These are phyloP conservation scores for Copsychus sechellarum DNA, from an alignment of 2,113 vertebrate genomes.

Conservation along the genomic window DNA sequence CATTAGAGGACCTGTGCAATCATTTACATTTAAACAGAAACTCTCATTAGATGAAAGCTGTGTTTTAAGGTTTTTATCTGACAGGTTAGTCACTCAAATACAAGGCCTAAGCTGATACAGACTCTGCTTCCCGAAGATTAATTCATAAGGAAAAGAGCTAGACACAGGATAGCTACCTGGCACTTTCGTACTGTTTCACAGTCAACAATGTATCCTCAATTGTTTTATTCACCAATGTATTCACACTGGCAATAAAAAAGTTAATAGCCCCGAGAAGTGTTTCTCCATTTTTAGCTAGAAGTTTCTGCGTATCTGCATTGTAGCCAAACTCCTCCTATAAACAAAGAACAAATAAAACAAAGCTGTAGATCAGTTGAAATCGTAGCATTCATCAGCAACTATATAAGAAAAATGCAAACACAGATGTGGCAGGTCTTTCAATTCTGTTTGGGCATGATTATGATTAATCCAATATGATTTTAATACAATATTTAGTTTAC, in stretches of 20 bases:
- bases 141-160: not conserved
- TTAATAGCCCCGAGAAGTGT: slow-evolving; percentile 94
- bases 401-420: not conserved
- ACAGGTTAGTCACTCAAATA: not conserved
- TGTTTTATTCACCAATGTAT: slow-evolving; percentile 96
- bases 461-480: not conserved
- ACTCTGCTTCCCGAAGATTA: not conserved
- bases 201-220: slow-evolving; percentile 97
- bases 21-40: not conserved
- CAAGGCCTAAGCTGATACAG: not conserved
- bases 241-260: slow-evolving; percentile 94
- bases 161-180: slow-evolving; percentile 80
- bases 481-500: not conserved
- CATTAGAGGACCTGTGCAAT: not conserved
- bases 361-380: slow-evolving; percentile 25
- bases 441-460: not conserved
- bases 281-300: slow-evolving; percentile 96
- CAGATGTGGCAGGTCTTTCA: not conserved
- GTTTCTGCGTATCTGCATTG: slow-evolving; percentile 97
- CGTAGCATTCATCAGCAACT: slow-evolving; percentile 5
- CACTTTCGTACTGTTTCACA: slow-evolving; percentile 95
- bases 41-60: not conserved
- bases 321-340: slow-evolving; percentile 97
- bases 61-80: not conserved
- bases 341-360: slow-evolving; percentile 62